These are phyloP conservation scores for Pyrgilauda ruficollis DNA, from an alignment of 2,113 vertebrate species.

Conservation along the genomic window DNA sequence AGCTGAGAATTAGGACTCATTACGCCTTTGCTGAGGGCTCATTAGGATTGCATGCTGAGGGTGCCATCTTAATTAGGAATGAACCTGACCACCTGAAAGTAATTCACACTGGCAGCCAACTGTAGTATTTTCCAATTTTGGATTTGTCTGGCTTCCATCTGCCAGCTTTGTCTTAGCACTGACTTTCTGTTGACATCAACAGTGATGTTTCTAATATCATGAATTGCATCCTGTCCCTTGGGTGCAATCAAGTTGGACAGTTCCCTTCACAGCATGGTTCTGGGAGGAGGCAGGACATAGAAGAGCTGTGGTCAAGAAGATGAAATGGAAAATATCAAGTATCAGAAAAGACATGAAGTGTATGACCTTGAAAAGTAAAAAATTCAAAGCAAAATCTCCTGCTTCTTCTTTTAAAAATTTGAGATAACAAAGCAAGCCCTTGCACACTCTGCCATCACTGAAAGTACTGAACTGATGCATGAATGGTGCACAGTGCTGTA, in stretches of 20 bases:
- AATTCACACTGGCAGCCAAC: slow-evolving; percentile 64
- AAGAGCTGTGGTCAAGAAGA: background rate
- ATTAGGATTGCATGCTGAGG: slow-evolving; percentile 45
- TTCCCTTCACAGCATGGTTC: background rate
- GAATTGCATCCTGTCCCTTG: slow-evolving; percentile 12
- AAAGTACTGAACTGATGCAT: background rate
- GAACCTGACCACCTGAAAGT: slow-evolving; percentile 69
- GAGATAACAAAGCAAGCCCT: background rate
- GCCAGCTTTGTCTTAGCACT: slow-evolving; percentile 38
- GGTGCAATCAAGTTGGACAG: background rate
- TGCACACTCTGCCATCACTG: background rate
- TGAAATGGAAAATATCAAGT: background rate
- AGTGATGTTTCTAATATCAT: background rate
- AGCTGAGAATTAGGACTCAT: slow-evolving; percentile 50
- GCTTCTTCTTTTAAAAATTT: background rate
- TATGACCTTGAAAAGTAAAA: background rate
- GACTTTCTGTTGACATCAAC: slow-evolving; percentile 26
- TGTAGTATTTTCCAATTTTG: slow-evolving; percentile 58
- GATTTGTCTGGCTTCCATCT: slow-evolving; percentile 51
- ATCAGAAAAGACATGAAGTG: background rate
- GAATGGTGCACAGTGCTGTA: background rate
- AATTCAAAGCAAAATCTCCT: background rate
- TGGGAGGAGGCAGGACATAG: background rate
- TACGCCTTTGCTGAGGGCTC: slow-evolving; percentile 35
- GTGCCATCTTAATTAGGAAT: slow-evolving; percentile 62